Percentiles rank a stretch among this genome's conserved stretches.
phyloP scores from a whole-genome alignment of 2,888 invertebrate species.

The Drosophila sordidapex region DNA sequence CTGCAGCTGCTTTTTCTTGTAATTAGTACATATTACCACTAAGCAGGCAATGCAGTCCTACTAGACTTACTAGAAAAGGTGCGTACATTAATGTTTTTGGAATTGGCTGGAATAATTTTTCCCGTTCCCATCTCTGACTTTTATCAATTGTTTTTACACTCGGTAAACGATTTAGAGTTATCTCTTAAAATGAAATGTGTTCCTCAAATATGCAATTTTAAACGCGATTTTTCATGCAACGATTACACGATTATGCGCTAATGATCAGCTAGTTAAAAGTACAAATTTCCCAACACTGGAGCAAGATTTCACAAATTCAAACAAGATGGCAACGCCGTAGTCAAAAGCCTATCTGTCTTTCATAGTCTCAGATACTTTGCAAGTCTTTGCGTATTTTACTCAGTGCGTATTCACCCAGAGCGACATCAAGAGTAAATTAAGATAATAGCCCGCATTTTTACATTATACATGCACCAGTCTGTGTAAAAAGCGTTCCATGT shows the following conservation, averaged over 20 bases:
- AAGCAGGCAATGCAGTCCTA: neutral
- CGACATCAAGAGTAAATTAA: neutral
- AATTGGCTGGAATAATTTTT: neutral
- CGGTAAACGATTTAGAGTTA: neutral
- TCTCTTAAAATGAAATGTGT: neutral
- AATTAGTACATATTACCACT: neutral
- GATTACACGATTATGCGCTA: neutral
- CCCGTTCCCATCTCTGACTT: neutral
- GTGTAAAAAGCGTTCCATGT: neutral
- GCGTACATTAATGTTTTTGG: neutral
- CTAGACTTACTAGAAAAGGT: neutral
- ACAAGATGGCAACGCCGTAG: neutral
- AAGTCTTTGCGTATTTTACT: neutral
- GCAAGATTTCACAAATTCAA: neutral
- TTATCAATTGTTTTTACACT: neutral
- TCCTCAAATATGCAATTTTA: neutral
- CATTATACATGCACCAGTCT: no score
- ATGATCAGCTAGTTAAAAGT: neutral
- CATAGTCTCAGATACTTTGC: neutral
- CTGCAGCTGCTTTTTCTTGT: neutral
- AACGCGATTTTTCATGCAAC: neutral
- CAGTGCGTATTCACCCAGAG: neutral
- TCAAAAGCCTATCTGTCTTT: neutral
- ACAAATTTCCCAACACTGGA: neutral
- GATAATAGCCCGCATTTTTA: neutral